Percentiles rank a stretch among this genome's conserved stretches.
Conservation (phyloP, 2,888 invertebrate genomes). For the Hoplodrina blanda region DNA sequence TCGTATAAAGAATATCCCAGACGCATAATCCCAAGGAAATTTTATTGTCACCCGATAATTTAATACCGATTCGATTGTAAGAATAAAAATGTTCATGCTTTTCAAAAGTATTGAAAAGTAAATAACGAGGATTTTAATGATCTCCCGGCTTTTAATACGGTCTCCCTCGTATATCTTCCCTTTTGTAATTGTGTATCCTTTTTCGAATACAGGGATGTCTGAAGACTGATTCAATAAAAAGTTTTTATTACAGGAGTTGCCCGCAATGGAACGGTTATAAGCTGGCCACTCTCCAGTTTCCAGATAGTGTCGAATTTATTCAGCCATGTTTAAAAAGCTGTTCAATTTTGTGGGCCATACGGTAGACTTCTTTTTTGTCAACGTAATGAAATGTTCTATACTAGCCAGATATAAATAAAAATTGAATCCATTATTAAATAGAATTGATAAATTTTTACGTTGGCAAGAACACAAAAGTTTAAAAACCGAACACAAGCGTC, state of each 20-base stretch:
- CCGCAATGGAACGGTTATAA: slow-evolving; percentile 82
- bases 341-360: slow-evolving; percentile 44
- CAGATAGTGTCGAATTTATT: slow-evolving; percentile 85
- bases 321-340: slow-evolving; percentile 77
- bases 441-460: slow-evolving; percentile 61
- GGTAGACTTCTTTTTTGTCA: slow-evolving; percentile 43
- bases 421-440: slow-evolving; percentile 41
- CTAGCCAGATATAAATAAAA: slow-evolving; percentile 22
- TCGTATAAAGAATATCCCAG: slow-evolving; percentile 75
- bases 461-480: slow-evolving; percentile 59
- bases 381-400: slow-evolving; percentile 15
- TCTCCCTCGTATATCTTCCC: slow-evolving; percentile 51
- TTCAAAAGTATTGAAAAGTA: slow-evolving; percentile 56
- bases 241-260: slow-evolving; percentile 58
- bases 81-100: slow-evolving; percentile 55
- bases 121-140: slow-evolving; percentile 63
- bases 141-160: slow-evolving; percentile 47
- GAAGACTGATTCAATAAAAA: slow-evolving; percentile 59
- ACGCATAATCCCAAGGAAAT: slow-evolving; percentile 66
- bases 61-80: slow-evolving; percentile 62
- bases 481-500: slow-evolving; percentile 55
- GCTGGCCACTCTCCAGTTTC: slow-evolving; percentile 85
- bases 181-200: slow-evolving; percentile 49
- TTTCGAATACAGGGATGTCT: slow-evolving; percentile 53
- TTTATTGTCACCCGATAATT: slow-evolving; percentile 71